phyloP scores from a whole-genome alignment of 2,797 vertebrate species.

The Emydoidea blandingii region DNA sequence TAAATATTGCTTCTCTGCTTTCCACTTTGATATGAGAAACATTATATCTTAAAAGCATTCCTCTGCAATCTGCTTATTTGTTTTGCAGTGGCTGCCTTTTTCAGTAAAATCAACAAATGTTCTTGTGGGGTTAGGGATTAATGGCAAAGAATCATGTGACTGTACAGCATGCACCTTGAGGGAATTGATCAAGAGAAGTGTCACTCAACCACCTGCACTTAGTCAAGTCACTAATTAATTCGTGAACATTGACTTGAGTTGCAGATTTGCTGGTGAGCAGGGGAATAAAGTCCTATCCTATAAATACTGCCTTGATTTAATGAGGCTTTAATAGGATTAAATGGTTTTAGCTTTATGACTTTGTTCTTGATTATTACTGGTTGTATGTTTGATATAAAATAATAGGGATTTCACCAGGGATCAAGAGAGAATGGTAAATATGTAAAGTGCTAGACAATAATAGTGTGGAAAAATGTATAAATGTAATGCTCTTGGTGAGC shows the following conservation, averaged over 20 bases:
- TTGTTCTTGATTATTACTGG: conserved; percentile 67
- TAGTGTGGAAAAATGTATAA: not conserved
- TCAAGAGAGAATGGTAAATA: conserved; percentile 13
- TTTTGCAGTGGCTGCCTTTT: conserved; percentile 30
- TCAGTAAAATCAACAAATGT: conserved; percentile 58
- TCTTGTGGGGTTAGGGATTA: conserved; percentile 63
- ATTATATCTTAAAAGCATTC: not conserved
- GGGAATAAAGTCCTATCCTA: conserved; percentile 52
- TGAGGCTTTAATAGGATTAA: conserved; percentile 74
- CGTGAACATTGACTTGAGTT: conserved; percentile 50
- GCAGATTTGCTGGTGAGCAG: conserved; percentile 63
- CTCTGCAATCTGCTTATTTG: not conserved
- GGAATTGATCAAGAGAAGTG: conserved; percentile 63
- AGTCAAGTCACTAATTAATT: conserved; percentile 72
- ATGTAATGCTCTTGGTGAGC: rapidly evolving
- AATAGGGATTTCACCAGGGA: conserved; percentile 47
- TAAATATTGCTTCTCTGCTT: not conserved
- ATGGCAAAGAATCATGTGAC: conserved; percentile 57
- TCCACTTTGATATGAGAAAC: conserved; percentile 7
- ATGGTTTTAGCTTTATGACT: conserved; percentile 72
- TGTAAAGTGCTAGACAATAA: not conserved
- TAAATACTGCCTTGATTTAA: conserved; percentile 75
- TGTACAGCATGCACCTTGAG: conserved; percentile 51
- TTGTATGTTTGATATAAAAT: conserved; percentile 39
- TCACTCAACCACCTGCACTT: conserved; percentile 61